Conservation (phyloP, 2,888 invertebrate species). For the Brachypalpus laphriformis region DNA sequence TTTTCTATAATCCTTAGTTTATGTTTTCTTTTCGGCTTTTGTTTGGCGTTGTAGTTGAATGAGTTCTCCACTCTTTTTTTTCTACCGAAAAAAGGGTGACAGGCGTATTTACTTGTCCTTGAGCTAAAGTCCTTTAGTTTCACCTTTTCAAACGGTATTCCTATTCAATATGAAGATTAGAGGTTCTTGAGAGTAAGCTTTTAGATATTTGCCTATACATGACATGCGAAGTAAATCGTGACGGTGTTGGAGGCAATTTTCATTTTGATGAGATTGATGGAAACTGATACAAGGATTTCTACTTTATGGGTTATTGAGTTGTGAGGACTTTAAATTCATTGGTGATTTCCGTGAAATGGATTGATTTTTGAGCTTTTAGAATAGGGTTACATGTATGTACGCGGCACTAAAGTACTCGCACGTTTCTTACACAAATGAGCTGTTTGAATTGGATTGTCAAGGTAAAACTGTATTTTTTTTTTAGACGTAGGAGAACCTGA, state of each 20-base stretch:
- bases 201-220: conserved; percentile 45
- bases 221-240: conserved; percentile 46
- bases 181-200: conserved; percentile 14
- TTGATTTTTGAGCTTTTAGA: not conserved
- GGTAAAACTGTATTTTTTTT: no score
- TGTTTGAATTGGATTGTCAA: not conserved
- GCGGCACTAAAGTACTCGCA: not conserved
- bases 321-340: conserved; percentile 18
- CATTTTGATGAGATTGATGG: conserved; percentile 45
- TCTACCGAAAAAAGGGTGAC: conserved; percentile 2
- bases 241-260: conserved; percentile 14
- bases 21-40: conserved; percentile 59
- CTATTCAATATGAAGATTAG: conserved; percentile 49
- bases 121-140: conserved; percentile 43
- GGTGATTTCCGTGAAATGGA: not conserved
- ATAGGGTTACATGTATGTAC: not conserved
- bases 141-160: conserved; percentile 48
- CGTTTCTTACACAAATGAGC: not conserved
- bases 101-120: conserved; percentile 41
- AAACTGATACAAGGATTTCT: conserved; percentile 41
- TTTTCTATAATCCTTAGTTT: conserved; percentile 60
- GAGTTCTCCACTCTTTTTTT: conserved; percentile 22
- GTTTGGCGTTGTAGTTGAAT: conserved; percentile 27
- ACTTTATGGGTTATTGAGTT: conserved; percentile 33
- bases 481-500: no score